A percentile compares a stretch with the other conserved stretches of the same genome.
Evolutionary conservation across 2,797 vertebrate species (phyloP).

Genomic region (Hoplostethus atlanticus): DNA sequence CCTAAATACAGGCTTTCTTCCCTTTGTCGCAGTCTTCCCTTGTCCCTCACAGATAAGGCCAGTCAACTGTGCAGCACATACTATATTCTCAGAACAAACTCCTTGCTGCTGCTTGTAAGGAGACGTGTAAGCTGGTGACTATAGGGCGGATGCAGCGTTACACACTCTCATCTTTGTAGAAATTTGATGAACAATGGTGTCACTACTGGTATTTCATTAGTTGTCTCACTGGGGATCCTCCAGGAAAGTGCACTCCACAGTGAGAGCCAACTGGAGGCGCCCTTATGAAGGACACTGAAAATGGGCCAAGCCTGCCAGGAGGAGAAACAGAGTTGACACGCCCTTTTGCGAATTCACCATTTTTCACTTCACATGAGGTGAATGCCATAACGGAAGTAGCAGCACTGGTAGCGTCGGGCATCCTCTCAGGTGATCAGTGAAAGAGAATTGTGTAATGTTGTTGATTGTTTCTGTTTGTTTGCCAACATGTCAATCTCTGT

Average conservation of each 20-base stretch:
- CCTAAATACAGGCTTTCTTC: conserved; percentile 28
- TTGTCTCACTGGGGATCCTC: conserved; percentile 7
- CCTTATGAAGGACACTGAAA: not conserved
- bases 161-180: not conserved
- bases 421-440: too few species aligned
- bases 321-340: not conserved
- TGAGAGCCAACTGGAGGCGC: too few species aligned
- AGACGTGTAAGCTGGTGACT: not conserved
- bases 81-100: not conserved
- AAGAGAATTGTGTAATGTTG: too few species aligned
- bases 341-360: too few species aligned
- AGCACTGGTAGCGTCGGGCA: not conserved
- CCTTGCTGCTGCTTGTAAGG: not conserved
- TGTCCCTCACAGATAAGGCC: conserved; percentile 27
- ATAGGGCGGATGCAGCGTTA: not conserved
- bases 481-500: not conserved
- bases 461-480: conserved; percentile 19
- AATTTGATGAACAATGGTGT: conserved; percentile 1
- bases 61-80: conserved; percentile 17
- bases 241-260: not conserved
- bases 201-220: not conserved
- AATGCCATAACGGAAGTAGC: not conserved
- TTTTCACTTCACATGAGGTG: not conserved
- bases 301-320: not conserved
- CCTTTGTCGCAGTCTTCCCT: conserved; percentile 33